Base-by-base conservation (phyloP, 2,113 vertebrate species). In the Phalacrocorax carbo region DNA sequence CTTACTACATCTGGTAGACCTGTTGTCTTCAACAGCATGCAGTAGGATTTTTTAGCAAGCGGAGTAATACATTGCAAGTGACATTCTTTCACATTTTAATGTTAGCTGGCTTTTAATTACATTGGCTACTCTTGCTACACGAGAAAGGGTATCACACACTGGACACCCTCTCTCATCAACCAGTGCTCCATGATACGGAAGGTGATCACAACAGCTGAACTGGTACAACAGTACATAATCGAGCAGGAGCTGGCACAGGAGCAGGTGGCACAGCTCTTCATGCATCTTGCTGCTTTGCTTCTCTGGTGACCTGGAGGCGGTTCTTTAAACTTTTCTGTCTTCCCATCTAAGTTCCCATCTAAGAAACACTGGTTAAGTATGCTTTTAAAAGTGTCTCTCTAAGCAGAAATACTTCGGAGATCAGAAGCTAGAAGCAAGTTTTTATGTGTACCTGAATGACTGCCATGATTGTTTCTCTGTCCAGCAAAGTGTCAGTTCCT, bases 101-200 rank as follows among this genome's bases (percentile, higher is more conserved):
- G 9, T 65, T 64, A 32, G 38, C 3, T 57, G 7, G 2, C 0
- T 26, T 60, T 44, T 55, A 10, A 40, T 70, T 57, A 2, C 5
- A 0, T 20, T 5, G 2, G 7, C 38, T 87, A 4, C 21, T 81
- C 15, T 13, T 64, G 21, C 11, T 55, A 7, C 25, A 21, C 34
- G 42, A 40, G 44, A 15, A 46, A 6, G 30, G 23, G 7, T 29
- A 3, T 49, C 15, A 4, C 14, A 6, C 1, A 0, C 12, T 26
- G 46, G 18, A 26, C 38, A 27, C 27, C 5, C 9, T 29, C 22
- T 66, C 13, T 22, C 13, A 7, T 62, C 36, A n/a, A 0, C 17
- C 26, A 12, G 25, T 12, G 27, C 15, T 13, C 20, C 2, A 0
- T 46, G 36, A 0, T 15, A 5, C 0, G 1, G 34, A 69, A 60